phyloP scores from a whole-genome alignment of 2,797 vertebrate species.

The Sebastes minor region DNA sequence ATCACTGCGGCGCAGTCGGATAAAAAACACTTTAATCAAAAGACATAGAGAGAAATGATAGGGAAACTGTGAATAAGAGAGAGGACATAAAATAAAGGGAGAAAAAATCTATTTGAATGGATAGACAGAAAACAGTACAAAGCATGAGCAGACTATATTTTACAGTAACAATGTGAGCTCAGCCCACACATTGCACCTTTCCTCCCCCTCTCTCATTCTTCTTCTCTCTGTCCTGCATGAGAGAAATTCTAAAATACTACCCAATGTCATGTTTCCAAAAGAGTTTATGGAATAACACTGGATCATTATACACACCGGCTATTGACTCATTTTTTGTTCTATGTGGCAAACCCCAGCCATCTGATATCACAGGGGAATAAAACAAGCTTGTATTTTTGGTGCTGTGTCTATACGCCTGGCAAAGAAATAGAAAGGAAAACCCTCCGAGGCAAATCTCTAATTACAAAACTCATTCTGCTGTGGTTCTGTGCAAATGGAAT shows the following conservation, averaged over 20 bases:
- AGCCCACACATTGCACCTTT: not conserved
- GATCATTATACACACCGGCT: not conserved
- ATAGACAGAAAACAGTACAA: not conserved
- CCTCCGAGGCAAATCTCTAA: slow-evolving; percentile 16
- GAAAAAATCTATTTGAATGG: not conserved
- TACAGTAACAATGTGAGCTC: not conserved
- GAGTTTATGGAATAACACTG: not conserved
- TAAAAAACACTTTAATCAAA: slow-evolving; percentile 21
- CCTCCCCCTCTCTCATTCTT: not conserved
- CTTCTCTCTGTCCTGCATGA: not conserved
- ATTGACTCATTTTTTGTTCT: not conserved
- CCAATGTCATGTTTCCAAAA: not conserved
- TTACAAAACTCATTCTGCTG: slow-evolving; percentile 26
- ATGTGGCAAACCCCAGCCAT: not conserved
- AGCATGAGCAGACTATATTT: not conserved
- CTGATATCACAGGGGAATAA: not conserved
- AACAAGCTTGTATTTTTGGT: not conserved
- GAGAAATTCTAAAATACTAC: slow-evolving; percentile 16
- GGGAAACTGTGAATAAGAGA: not conserved
- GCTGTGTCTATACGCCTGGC: not conserved
- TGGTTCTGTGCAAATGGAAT: slow-evolving; percentile 22
- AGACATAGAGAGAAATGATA: not conserved
- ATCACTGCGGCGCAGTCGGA: not conserved
- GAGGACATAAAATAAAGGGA: not conserved
- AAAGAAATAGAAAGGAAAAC: not conserved